phyloP scores from a whole-genome alignment of 2,888 invertebrate species.

The Volucella inanis region DNA sequence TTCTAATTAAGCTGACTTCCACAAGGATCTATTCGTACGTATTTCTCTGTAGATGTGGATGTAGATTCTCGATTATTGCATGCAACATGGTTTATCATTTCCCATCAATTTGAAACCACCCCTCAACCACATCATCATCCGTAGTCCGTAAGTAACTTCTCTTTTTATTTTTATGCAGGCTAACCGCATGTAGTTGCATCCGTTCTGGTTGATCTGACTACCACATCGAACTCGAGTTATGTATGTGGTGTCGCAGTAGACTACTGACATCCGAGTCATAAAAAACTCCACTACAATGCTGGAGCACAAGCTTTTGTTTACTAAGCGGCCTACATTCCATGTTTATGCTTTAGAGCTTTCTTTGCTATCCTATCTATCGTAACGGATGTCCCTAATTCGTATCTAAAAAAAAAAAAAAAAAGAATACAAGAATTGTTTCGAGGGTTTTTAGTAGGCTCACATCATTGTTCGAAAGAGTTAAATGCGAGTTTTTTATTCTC shows the following conservation, averaged over 20 bases:
- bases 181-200: slow-evolving; percentile 22
- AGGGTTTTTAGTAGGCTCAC: slow-evolving; percentile 37
- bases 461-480: slow-evolving; percentile 8
- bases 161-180: neutral
- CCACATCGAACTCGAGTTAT: slow-evolving; percentile 7
- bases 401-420: slow-evolving; percentile 4
- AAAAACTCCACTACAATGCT: neutral
- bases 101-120: neutral
- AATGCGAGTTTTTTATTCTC: neutral
- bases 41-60: no score
- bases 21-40: neutral
- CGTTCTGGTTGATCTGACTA: slow-evolving; percentile 34
- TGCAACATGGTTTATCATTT: slow-evolving; percentile 1
- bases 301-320: slow-evolving; percentile 34
- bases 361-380: slow-evolving; percentile 22
- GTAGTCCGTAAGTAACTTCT: slow-evolving; percentile 13
- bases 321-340: slow-evolving; percentile 52
- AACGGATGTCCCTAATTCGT: slow-evolving; percentile 12
- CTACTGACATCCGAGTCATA: slow-evolving; percentile 4
- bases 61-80: neutral
- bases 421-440: slow-evolving; percentile 49
- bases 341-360: slow-evolving; percentile 15
- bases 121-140: neutral
- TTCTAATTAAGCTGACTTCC: slow-evolving; percentile 28
- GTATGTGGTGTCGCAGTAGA: neutral